Evolutionary conservation across 2,888 invertebrate genomes (phyloP).

Genomic region (Ophion costatus): DNA sequence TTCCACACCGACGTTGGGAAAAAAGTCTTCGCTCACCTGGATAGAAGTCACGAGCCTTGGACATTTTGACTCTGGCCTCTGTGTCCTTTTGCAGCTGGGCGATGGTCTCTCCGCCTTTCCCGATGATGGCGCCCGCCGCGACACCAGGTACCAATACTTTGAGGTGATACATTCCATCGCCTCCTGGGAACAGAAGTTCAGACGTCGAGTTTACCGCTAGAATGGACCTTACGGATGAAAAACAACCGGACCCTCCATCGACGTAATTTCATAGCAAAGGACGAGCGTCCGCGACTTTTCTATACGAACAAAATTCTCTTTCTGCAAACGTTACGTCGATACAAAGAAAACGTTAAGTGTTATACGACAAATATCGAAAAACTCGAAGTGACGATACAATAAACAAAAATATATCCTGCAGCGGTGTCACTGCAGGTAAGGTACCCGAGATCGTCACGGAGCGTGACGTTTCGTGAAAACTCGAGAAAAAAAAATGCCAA

Average conservation of each 20-base stretch:
- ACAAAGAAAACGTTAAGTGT: too few species aligned
- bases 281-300: too few species aligned
- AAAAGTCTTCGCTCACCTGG: slow-evolving; percentile 89
- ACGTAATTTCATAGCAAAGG: too few species aligned
- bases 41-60: slow-evolving; percentile 99
- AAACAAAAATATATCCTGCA: too few species aligned
- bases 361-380: too few species aligned
- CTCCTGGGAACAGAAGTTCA: slow-evolving; percentile 85
- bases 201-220: background rate
- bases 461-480: background rate
- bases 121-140: slow-evolving; percentile 99
- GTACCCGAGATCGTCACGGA: too few species aligned
- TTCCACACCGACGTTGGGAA: background rate
- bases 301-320: too few species aligned
- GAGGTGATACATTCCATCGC: slow-evolving; percentile 96
- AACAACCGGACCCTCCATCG: too few species aligned
- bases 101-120: slow-evolving; percentile 99
- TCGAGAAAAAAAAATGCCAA: background rate
- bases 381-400: too few species aligned
- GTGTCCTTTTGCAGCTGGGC: slow-evolving; percentile 99
- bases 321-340: too few species aligned
- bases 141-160: slow-evolving; percentile 98
- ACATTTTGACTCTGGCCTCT: slow-evolving; percentile 99
- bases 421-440: too few species aligned
- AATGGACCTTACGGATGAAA: background rate